These are phyloP conservation scores for Coptodon rendalli DNA, from an alignment of 2,113 vertebrate genomes.

Conservation along the genomic window DNA sequence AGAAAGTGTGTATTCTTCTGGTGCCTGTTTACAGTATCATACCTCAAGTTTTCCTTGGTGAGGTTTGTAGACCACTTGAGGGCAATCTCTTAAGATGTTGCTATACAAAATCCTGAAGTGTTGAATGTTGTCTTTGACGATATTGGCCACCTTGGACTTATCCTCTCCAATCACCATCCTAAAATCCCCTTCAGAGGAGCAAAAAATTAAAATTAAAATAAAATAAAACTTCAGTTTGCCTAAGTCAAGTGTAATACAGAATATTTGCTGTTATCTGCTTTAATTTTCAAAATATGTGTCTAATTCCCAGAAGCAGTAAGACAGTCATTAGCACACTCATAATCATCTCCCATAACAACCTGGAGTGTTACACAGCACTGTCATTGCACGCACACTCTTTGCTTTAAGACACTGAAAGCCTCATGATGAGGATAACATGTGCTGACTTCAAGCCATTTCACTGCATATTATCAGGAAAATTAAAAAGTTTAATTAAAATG, in stretches of 20 bases:
- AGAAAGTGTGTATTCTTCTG: background rate
- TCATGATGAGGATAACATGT: background rate
- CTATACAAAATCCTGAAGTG: constrained; percentile 87
- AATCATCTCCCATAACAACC: background rate
- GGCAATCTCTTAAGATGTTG: constrained; percentile 83
- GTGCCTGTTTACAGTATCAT: constrained; percentile 9
- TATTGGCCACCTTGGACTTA: constrained; percentile 86
- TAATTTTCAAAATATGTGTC: background rate
- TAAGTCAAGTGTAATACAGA: background rate
- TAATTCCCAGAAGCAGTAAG: background rate
- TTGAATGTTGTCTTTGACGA: constrained; percentile 83
- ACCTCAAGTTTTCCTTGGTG: constrained; percentile 90
- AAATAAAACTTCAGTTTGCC: background rate
- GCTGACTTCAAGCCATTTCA: background rate
- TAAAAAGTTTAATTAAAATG: background rate
- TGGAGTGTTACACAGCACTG: background rate
- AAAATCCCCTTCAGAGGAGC: constrained; percentile 80
- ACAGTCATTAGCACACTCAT: background rate
- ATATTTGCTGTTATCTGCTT: background rate
- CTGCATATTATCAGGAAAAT: background rate
- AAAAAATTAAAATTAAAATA: background rate
- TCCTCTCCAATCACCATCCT: constrained; percentile 95
- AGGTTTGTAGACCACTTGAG: constrained; percentile 88
- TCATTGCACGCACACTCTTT: background rate
- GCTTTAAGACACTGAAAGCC: background rate